Percentiles rank a stretch among this genome's conserved stretches.
These are phyloP conservation scores for Caracal caracal DNA, from an alignment of 2,113 vertebrate species.

Conservation along the genomic window DNA sequence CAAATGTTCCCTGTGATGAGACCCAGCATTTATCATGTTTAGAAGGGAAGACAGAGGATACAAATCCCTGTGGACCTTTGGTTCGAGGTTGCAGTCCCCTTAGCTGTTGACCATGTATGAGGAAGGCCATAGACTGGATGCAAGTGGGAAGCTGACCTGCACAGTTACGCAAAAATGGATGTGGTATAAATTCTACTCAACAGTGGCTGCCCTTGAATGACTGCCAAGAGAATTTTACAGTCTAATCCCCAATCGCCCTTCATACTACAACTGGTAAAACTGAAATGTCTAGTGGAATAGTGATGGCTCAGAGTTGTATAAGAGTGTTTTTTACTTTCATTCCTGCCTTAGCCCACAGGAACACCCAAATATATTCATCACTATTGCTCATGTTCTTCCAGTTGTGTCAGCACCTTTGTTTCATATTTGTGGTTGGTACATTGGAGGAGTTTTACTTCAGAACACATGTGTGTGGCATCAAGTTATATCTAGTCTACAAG, in stretches of 20 bases:
- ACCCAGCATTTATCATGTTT: neutral
- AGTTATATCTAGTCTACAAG: neutral
- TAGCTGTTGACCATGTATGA: neutral
- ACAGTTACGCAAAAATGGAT: neutral
- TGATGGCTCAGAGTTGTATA: neutral
- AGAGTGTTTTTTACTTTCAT: neutral
- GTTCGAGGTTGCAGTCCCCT: neutral
- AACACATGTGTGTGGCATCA: conserved; percentile 45
- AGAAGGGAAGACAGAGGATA: neutral
- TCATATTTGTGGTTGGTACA: conserved; percentile 46
- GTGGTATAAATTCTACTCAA: neutral
- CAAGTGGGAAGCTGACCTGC: neutral
- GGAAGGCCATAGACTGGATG: neutral
- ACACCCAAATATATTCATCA: neutral
- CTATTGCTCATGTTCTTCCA: conserved; percentile 4
- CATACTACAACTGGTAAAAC: neutral
- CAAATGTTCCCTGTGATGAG: neutral
- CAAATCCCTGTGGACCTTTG: neutral
- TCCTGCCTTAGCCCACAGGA: neutral
- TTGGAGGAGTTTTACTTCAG: neutral
- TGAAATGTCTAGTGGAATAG: neutral
- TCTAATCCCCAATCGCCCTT: neutral
- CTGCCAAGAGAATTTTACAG: neutral
- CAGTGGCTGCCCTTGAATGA: neutral
- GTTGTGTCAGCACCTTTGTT: neutral